A percentile compares a stretch with the other conserved stretches of the same genome.
Evolutionary conservation across 2,113 vertebrate genomes (phyloP).

Genomic region (Tiliqua scincoides): DNA sequence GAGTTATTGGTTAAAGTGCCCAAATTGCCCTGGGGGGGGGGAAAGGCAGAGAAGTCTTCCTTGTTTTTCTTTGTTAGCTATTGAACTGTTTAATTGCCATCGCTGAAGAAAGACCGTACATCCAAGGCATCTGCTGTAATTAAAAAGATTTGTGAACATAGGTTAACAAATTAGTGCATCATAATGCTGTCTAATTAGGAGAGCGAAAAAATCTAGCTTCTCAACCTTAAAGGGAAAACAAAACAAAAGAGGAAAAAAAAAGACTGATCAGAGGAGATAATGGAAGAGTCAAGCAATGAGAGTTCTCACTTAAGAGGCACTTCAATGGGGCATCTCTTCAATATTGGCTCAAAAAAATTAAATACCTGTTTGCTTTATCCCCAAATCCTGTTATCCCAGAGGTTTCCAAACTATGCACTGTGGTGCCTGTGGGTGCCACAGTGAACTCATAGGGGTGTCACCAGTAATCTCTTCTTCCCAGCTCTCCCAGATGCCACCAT

Average conservation of each 20-base stretch:
- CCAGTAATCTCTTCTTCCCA: too few species aligned
- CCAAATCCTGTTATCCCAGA: too few species aligned
- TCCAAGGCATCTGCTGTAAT: conserved; percentile 78
- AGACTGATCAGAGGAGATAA: conserved; percentile 33
- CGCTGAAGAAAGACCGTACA: conserved; percentile 77
- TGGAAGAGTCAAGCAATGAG: conserved; percentile 21
- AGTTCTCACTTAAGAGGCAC: background rate
- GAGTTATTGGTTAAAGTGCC: conserved; percentile 38
- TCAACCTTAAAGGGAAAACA: conserved; percentile 69
- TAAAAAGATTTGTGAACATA: conserved; percentile 81
- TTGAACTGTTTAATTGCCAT: conserved; percentile 75
- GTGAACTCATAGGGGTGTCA: too few species aligned
- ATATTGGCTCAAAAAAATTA: too few species aligned
- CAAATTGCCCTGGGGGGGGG: too few species aligned
- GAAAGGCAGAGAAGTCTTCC: conserved; percentile 64
- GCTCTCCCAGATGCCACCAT: too few species aligned
- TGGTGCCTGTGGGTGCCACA: too few species aligned
- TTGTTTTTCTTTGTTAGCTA: conserved; percentile 62
- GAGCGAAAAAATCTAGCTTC: conserved; percentile 65
- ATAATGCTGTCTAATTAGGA: conserved; percentile 80
- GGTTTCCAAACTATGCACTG: too few species aligned
- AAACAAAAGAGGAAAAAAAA: conserved; percentile 57
- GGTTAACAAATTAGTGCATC: conserved; percentile 81
- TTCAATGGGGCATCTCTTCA: background rate
- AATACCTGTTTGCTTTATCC: too few species aligned